These are phyloP conservation scores for Phenganax stokvisi DNA, from an alignment of 92 coral and sea anemone genomes.

Conservation along the genomic window DNA sequence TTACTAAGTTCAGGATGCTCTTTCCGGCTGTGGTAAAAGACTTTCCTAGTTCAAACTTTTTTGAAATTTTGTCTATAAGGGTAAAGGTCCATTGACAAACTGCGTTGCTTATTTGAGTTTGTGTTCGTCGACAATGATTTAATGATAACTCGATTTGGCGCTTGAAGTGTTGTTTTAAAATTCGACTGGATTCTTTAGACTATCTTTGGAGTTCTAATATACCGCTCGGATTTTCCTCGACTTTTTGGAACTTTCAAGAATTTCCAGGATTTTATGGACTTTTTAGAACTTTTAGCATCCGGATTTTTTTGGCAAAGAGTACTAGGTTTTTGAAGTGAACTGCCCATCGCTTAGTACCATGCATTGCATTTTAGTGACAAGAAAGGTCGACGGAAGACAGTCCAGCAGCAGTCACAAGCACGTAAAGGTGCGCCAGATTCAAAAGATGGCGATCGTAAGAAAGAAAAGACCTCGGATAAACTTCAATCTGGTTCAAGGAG, in stretches of 20 bases:
- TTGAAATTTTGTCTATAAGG: too few species aligned
- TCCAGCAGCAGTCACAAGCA: constrained; percentile 24
- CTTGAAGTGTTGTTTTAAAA: too few species aligned
- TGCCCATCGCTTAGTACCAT: too few species aligned
- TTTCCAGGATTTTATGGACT: too few species aligned
- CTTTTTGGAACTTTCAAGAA: too few species aligned
- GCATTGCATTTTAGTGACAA: constrained; percentile 49
- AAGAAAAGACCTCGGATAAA: constrained; percentile 83
- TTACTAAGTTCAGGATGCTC: too few species aligned
- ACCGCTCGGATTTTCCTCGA: too few species aligned
- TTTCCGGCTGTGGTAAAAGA: too few species aligned
- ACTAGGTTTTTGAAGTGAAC: neutral
- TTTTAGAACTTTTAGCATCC: neutral
- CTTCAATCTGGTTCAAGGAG: constrained; percentile 66
- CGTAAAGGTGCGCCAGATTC: constrained; percentile 58
- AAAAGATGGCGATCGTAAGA: constrained; percentile 65
- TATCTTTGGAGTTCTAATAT: too few species aligned
- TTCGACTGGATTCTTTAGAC: too few species aligned
- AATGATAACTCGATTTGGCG: too few species aligned
- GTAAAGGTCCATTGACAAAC: neutral
- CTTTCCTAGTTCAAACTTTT: too few species aligned
- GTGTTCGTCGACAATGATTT: neutral
- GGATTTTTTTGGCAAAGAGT: neutral
- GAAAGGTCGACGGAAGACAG: constrained; percentile 65
- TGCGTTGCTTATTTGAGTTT: neutral